These are phyloP conservation scores for Nemapogon koenigi DNA, from an alignment of 2,888 invertebrate genomes.

Conservation along the genomic window DNA sequence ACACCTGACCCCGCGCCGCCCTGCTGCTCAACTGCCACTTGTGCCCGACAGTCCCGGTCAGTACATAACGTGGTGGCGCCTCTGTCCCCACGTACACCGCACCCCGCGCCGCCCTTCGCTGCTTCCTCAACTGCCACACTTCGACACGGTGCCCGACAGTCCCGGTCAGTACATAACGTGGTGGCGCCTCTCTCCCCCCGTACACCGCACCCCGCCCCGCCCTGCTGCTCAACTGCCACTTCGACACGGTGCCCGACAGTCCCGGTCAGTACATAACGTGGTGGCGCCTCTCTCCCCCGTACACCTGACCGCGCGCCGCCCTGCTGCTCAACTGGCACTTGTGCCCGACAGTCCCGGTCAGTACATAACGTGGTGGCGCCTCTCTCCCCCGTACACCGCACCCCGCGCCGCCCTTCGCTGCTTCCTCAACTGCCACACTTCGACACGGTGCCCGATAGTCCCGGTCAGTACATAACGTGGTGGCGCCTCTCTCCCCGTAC, in stretches of 20 bases:
- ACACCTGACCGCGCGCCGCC: constrained; percentile 63
- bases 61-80: constrained; percentile 80
- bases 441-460: constrained; percentile 87
- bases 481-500: too few species aligned
- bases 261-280: constrained; percentile 61
- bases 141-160: constrained; percentile 87
- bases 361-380: constrained; percentile 30
- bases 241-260: constrained; percentile 87
- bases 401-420: constrained; percentile 65
- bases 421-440: constrained; percentile 93
- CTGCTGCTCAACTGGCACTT: constrained; percentile 90
- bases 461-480: constrained; percentile 53
- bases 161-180: constrained; percentile 82
- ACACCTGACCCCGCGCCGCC: constrained; percentile 76
- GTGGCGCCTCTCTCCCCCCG: constrained; percentile 62
- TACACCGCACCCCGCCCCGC: constrained; percentile 54
- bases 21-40: constrained; percentile 78
- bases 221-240: constrained; percentile 89
- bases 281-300: too few species aligned
- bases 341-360: constrained; percentile 85
- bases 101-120: constrained; percentile 47
- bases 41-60: constrained; percentile 82
- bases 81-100: constrained; percentile 42
- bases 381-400: too few species aligned
- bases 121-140: constrained; percentile 92